Evolutionary conservation across 1,140 invertebrate genomes (phyloP), one percentile per base, ranked within the genome.

Genomic region (Uloborus diversus): DNA sequence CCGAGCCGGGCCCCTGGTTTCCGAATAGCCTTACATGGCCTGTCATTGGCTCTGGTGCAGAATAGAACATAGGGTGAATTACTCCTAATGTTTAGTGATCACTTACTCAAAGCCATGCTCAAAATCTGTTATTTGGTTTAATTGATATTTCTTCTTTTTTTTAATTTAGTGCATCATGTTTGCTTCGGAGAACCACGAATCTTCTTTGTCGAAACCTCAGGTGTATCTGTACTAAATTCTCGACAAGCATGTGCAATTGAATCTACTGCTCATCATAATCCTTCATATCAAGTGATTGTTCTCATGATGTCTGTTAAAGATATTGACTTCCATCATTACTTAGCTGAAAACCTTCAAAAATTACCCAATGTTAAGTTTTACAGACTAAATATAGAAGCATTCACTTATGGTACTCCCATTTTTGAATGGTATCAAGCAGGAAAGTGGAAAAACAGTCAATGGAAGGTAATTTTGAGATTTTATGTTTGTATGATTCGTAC

Each of bases 171-270:
- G 20, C n/a, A 17, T 1, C 25, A 49, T 49, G 13, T 56, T 17
- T 75, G 70, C 5, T 5, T 75, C n/a, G 13, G 51, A 7, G 33
- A 35, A 3, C 33, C 62, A 4, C 25, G 56, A 17, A 90, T 91
- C 57, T 90, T 90, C 79, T 90, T 90, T 76, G 88, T 90, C 51
- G 90, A 91, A 82, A 91, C 90, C 1, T 89, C 88, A 0, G 35
- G 84, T 84, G 13, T 84, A 84, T 3, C 87, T 86, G 66, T 85
- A 11, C 81, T 91, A 25, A 89, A 85, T 27, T 73, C 88, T 0
- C 85, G 91, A 23, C 90, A 92, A 83, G 91, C 91, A 0, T 92
- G 91, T 82, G 90, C 91, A 0, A 88, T 92, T 1, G 91, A 92
- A 86, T 92, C 91, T 0, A 90, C 91, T 0, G 91, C 91, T 1